phyloP scores from a whole-genome alignment of 1,140 invertebrate species.

The Idris sp. region DNA sequence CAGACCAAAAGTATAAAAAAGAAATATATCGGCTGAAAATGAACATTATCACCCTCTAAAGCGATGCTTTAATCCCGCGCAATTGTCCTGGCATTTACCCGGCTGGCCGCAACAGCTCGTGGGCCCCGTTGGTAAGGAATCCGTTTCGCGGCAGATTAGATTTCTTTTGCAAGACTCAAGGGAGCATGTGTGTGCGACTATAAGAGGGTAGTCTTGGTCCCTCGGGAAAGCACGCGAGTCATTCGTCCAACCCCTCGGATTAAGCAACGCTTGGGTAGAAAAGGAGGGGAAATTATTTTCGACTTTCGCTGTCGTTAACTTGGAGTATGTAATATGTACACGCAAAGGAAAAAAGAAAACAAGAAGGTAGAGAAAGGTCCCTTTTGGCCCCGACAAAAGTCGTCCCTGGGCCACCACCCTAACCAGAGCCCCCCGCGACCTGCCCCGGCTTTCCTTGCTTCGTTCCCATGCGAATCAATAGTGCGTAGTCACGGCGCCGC shows the following conservation, averaged over 20 bases:
- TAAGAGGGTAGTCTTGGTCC: constrained; percentile 27
- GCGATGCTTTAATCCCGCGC: constrained; percentile 41
- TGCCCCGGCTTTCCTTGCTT: constrained; percentile 61
- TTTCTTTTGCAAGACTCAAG: constrained; percentile 26
- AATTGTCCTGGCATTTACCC: constrained; percentile 28
- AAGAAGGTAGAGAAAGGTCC: constrained; percentile 20
- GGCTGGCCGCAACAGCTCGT: constrained; percentile 1
- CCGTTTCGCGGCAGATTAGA: constrained; percentile 53
- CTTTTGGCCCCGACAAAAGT: constrained; percentile 39
- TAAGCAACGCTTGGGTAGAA: constrained; percentile 43
- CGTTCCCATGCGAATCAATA: constrained; percentile 75
- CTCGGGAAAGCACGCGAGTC: constrained; percentile 43
- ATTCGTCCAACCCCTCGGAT: constrained; percentile 52
- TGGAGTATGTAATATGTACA: constrained; percentile 47
- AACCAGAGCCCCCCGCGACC: constrained; percentile 28
- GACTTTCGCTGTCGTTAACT: constrained; percentile 61
- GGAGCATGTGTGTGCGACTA: neutral
- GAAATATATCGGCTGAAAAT: constrained; percentile 31
- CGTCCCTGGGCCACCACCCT: constrained; percentile 59
- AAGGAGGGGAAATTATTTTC: constrained; percentile 27
- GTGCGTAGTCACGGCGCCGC: constrained; percentile 73
- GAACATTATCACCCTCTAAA: constrained; percentile 45
- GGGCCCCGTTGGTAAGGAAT: constrained; percentile 23
- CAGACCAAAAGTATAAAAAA: constrained; percentile 7
- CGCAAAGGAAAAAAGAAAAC: constrained; percentile 27